Evolutionary conservation across 2,888 invertebrate genomes (phyloP).

Genomic region (Esperia sulphurella): DNA sequence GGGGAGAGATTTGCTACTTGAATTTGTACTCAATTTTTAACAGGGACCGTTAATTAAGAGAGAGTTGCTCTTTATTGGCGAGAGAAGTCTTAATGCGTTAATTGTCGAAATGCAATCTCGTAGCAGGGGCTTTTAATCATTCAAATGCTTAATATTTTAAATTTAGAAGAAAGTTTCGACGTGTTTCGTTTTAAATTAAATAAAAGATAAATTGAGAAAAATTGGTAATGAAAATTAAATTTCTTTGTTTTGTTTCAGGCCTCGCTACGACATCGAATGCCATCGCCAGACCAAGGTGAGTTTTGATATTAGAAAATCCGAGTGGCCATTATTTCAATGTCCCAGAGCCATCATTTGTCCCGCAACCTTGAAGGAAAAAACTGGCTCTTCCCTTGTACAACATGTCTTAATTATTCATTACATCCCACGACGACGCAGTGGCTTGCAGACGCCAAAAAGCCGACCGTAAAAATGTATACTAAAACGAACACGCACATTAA

Average conservation of each 20-base stretch:
- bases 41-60: constrained; percentile 76
- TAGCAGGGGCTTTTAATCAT: constrained; percentile 69
- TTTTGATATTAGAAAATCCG: constrained; percentile 17
- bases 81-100: constrained; percentile 75
- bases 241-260: constrained; percentile 62
- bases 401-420: constrained; percentile 75
- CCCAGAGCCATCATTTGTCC: constrained; percentile 26
- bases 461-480: constrained; percentile 71
- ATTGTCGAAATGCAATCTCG: constrained; percentile 78
- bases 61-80: constrained; percentile 74
- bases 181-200: constrained; percentile 11
- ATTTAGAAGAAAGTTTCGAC: constrained; percentile 32
- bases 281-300: constrained; percentile 72
- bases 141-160: constrained; percentile 69
- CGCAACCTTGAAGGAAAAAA: constrained; percentile 33
- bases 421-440: constrained; percentile 50
- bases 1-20: constrained; percentile 66
- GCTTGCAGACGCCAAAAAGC: constrained; percentile 59
- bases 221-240: constrained; percentile 4
- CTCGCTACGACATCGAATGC: constrained; percentile 60
- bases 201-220: neutral
- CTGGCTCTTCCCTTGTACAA: constrained; percentile 50
- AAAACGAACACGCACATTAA: constrained; percentile 77
- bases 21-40: constrained; percentile 80
- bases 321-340: constrained; percentile 7